Conservation (phyloP, 2,797 vertebrate species). For the Channa striata region DNA sequence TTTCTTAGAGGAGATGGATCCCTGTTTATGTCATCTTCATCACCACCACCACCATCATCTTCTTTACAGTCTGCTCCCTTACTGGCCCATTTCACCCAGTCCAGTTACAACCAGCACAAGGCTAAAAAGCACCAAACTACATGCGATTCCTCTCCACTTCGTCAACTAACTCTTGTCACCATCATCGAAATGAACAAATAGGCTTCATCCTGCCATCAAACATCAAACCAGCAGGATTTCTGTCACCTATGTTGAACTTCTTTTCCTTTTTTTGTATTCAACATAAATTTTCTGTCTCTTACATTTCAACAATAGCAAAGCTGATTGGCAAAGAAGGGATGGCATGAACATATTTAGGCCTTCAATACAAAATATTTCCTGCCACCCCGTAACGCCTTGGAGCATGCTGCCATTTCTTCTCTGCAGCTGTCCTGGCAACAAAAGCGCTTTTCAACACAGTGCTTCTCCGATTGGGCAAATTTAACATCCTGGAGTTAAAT, state of each 20-base stretch:
- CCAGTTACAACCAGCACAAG: conserved; percentile 75
- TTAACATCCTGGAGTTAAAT: conserved; percentile 42
- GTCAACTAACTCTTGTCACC: conserved; percentile 43
- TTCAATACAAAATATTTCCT: conserved; percentile 77
- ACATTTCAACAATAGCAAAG: conserved; percentile 36
- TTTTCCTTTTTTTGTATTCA: conserved; percentile 32
- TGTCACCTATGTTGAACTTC: conserved; percentile 17
- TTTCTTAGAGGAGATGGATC: conserved; percentile 74
- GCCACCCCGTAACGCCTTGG: conserved; percentile 62
- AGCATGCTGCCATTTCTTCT: conserved; percentile 19
- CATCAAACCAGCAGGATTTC: conserved; percentile 43
- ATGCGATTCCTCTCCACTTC: conserved; percentile 53
- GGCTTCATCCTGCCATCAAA: conserved; percentile 28
- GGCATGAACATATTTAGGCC: conserved; percentile 75
- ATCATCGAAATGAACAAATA: conserved; percentile 33
- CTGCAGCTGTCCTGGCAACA: conserved; percentile 52
- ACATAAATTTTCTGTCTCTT: conserved; percentile 27
- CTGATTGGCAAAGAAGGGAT: conserved; percentile 64
- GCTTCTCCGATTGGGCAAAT: conserved; percentile 51
- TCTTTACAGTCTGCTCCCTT: conserved; percentile 61
- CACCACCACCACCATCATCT: conserved; percentile 45
- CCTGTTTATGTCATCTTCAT: conserved; percentile 57
- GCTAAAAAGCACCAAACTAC: conserved; percentile 73
- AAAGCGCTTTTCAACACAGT: conserved; percentile 60
- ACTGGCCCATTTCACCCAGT: conserved; percentile 56